Evolutionary conservation across 53 echinoderm and acorn worm genomes (phyloP).

Genomic region (Crossaster papposus): DNA sequence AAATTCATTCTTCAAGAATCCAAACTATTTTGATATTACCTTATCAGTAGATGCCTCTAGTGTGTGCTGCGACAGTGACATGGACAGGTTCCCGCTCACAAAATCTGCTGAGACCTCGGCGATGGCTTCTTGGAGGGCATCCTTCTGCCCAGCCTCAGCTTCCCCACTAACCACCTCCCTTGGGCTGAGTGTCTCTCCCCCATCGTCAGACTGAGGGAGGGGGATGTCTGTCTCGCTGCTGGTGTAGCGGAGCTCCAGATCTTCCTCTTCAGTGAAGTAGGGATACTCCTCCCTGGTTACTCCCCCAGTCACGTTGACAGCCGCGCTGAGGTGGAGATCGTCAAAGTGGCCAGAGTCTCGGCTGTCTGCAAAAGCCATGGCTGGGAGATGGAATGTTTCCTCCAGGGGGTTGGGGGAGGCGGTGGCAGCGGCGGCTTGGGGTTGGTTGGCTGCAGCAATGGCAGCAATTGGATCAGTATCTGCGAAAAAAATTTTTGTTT

Average conservation of each 20-base stretch:
- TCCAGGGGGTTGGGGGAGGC: background rate
- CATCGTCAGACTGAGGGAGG: conserved; percentile 69
- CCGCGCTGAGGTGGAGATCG: conserved; percentile 36
- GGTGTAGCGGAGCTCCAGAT: conserved; percentile 61
- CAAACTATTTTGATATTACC: background rate
- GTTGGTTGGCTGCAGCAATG: conserved; percentile 53
- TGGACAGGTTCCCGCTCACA: conserved; percentile 74
- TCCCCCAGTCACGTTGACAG: conserved; percentile 54
- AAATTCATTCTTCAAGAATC: background rate
- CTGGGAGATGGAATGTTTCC: conserved; percentile 22
- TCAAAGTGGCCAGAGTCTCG: conserved; percentile 63
- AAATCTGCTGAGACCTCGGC: conserved; percentile 82
- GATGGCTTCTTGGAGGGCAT: conserved; percentile 77
- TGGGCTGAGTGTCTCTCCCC: background rate
- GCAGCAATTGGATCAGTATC: conserved; percentile 30
- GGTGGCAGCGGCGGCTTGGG: background rate
- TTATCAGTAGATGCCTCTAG: conserved; percentile 52
- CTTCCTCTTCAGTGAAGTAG: conserved; percentile 78
- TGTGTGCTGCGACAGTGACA: conserved; percentile 80
- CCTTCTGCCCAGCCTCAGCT: conserved; percentile 27
- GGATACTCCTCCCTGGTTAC: conserved; percentile 58
- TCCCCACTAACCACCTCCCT: background rate
- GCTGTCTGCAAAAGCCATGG: conserved; percentile 62
- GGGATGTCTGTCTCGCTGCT: conserved; percentile 82
- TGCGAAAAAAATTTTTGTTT: background rate